Conservation (phyloP, 35 echinoderm and acorn worm species). For the Apostichopus parvimensis region DNA sequence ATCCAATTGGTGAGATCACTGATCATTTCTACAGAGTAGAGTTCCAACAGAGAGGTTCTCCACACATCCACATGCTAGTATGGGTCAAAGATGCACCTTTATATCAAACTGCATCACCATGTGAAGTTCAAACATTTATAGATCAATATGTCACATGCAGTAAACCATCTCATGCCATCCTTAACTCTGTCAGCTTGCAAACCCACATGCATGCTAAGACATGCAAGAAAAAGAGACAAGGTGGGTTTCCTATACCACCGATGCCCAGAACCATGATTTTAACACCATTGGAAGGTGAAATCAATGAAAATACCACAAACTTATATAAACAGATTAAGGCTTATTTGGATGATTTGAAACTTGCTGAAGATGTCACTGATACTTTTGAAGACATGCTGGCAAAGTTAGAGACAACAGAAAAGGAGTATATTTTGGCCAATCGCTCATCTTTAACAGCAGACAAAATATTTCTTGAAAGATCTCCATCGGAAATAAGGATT, state of each 20-base stretch:
- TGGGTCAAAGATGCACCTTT: constrained; percentile 55
- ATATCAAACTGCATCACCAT: neutral
- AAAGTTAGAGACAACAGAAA: constrained; percentile 22
- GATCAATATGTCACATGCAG: constrained; percentile 50
- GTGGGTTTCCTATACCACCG: constrained; percentile 62
- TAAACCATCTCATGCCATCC: neutral
- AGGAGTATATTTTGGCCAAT: constrained; percentile 49
- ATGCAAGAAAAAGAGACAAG: constrained; percentile 48
- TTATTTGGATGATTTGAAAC: neutral
- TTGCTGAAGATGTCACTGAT: neutral
- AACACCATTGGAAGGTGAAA: constrained; percentile 30
- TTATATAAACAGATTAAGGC: neutral
- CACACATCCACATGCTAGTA: constrained; percentile 63
- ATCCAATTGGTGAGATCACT: constrained; percentile 51
- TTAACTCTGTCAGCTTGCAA: constrained; percentile 37
- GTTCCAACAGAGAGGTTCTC: constrained; percentile 65
- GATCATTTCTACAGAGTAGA: constrained; percentile 67
- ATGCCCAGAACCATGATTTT: constrained; percentile 62
- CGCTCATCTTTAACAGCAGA: constrained; percentile 49
- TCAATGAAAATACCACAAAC: neutral
- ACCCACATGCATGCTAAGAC: constrained; percentile 59
- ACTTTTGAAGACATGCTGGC: constrained; percentile 1
- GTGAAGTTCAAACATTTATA: constrained; percentile 34
- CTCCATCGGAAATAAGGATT: constrained; percentile 60
- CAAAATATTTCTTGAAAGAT: constrained; percentile 70